These are phyloP conservation scores for Hecatera dysodea DNA, from an alignment of 2,888 invertebrate genomes.

Conservation along the genomic window DNA sequence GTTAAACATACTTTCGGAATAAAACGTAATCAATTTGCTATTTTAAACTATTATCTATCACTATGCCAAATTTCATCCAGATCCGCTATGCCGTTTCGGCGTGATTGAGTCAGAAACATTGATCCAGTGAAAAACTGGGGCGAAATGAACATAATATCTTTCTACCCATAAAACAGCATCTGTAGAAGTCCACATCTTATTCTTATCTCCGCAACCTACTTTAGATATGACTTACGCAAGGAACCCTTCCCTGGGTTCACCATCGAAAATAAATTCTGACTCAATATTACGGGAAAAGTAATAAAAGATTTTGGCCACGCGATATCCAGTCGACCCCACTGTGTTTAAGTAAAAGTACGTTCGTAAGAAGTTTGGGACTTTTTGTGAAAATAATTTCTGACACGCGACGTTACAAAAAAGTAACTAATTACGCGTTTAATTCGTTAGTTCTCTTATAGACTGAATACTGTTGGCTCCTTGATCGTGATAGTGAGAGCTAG, in stretches of 20 bases:
- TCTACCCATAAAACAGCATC: neutral
- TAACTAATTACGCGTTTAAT: conserved; percentile 17
- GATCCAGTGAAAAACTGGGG: too few species aligned
- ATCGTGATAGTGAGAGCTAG: too few species aligned
- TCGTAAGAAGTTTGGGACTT: conserved; percentile 40
- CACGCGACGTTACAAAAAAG: conserved; percentile 22
- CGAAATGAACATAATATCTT: too few species aligned
- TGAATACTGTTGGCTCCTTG: neutral
- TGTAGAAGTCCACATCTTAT: neutral
- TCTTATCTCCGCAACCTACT: conserved; percentile 14
- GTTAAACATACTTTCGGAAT: too few species aligned
- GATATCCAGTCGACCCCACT: conserved; percentile 14
- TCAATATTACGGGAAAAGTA: neutral
- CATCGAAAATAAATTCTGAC: neutral
- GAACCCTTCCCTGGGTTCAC: neutral
- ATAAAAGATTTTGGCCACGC: conserved; percentile 27
- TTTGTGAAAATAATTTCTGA: conserved; percentile 44
- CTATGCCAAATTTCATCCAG: too few species aligned
- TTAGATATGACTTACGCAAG: neutral
- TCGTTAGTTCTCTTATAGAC: neutral
- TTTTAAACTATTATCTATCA: too few species aligned
- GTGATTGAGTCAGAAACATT: too few species aligned
- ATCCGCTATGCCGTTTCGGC: too few species aligned
- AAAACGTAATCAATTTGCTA: too few species aligned
- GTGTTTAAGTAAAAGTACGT: conserved; percentile 29